Evolutionary conservation across 2,888 invertebrate species (phyloP).

Genomic region (Drosophila diplacantha): DNA sequence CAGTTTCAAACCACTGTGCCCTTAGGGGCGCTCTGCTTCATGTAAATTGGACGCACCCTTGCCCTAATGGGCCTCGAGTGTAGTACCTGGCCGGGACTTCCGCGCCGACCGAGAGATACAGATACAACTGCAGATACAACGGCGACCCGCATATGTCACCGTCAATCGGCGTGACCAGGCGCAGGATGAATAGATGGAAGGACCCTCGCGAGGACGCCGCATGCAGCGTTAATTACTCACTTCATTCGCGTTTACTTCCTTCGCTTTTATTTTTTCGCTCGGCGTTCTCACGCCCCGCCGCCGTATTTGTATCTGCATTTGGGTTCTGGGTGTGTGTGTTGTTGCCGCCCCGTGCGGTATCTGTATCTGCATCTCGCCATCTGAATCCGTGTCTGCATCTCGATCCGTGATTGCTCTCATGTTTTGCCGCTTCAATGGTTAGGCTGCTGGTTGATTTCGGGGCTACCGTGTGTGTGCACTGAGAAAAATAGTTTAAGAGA

Average conservation of each 20-base stretch:
- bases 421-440: constrained; percentile 69
- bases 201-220: constrained; percentile 65
- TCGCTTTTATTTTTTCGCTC: constrained; percentile 37
- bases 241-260: constrained; percentile 50
- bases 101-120: constrained; percentile 36
- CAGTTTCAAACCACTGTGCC: constrained; percentile 16
- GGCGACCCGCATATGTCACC: constrained; percentile 67
- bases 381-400: constrained; percentile 54
- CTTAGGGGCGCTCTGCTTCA: constrained; percentile 38
- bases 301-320: constrained; percentile 47
- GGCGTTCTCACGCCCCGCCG: constrained; percentile 43
- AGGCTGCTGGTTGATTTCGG: constrained; percentile 25
- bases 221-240: constrained; percentile 71
- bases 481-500: not conserved
- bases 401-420: constrained; percentile 71
- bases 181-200: constrained; percentile 39
- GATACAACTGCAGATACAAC: constrained; percentile 36
- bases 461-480: constrained; percentile 19
- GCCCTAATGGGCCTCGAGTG: constrained; percentile 34
- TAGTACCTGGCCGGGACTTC: constrained; percentile 45
- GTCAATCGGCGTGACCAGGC: constrained; percentile 53
- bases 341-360: constrained; percentile 28
- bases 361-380: constrained; percentile 52
- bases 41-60: constrained; percentile 67
- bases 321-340: constrained; percentile 8